Base-by-base conservation (phyloP, 2,113 vertebrate genomes). In the Scopus umbretta region DNA sequence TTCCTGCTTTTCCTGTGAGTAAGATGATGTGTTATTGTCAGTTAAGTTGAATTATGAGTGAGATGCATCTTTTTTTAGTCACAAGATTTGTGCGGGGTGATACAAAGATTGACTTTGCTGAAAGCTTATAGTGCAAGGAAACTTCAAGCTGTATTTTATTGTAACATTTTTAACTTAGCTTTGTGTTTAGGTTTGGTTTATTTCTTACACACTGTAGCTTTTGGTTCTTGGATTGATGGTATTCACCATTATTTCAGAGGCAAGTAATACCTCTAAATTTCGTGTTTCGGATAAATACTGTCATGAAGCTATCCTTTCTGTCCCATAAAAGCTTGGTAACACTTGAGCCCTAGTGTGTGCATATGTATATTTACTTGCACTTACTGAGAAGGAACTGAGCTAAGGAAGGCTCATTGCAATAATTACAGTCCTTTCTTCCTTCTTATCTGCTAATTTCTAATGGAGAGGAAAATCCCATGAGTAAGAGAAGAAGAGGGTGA, bases 121-220 rank as follows among this genome's bases (percentile, higher is more conserved):
- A 38, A 84, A 94, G 56, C 58, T 91, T 43, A 18, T 16, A 82
- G 40, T 78, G 8, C 91, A 89, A 74, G 49, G 38, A 55, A 53
- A 76, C 78, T 87, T 85, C 53, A 90, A 74, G 29, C 74, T 95
- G 26, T 84, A 36, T 67, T 95, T 94, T 93, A 66, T 82, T 90
- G 7, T 62, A 95, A 68, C 8, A 42, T 91, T 96, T 96, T 97
- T 96, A 63, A 91, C 34, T 96, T 94, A 25, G 52, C 47, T 97
- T 95, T 96, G 40, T 42, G 11, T 88, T 92, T 80, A 58, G 36
- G 32, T 70, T 96, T 93, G 38, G 13, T 86, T 82, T 84, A 94
- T 93, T 80, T 90, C 78, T 88, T 80, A 65, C 17, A 4, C 20
- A 16, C 10, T 75, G 21, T 73, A 90, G 55, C 20, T 68, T 92